Evolutionary conservation across 2,888 invertebrate genomes (phyloP).

Genomic region (Drosophila nigricruria): DNA sequence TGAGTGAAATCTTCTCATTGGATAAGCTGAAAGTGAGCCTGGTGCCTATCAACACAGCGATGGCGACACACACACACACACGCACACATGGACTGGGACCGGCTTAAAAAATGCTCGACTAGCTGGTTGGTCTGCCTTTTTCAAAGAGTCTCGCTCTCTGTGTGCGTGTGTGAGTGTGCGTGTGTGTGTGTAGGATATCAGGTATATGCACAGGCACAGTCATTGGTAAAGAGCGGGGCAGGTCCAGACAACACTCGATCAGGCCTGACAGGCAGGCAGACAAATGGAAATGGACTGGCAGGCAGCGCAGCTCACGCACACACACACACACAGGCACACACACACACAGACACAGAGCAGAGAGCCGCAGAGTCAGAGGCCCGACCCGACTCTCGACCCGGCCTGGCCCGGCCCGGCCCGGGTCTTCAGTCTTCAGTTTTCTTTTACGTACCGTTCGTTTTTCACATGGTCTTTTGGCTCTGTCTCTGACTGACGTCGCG

Average conservation of each 20-base stretch:
- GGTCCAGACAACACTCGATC: slow-evolving; percentile 47
- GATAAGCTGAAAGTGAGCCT: slow-evolving; percentile 41
- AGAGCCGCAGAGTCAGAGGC: slow-evolving; percentile 27
- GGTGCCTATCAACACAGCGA: slow-evolving; percentile 41
- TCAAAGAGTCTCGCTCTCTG: slow-evolving; percentile 11
- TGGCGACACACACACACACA: slow-evolving; percentile 46
- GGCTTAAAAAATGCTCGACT: slow-evolving; percentile 46
- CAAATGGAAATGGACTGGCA: slow-evolving; percentile 47
- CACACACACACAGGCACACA: slow-evolving; percentile 17
- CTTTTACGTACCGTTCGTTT: slow-evolving; percentile 63
- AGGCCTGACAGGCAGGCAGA: slow-evolving; percentile 54
- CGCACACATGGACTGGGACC: slow-evolving; percentile 31
- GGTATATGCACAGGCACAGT: slow-evolving; percentile 37
- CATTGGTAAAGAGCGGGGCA: slow-evolving; percentile 44
- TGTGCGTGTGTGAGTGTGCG: slow-evolving; percentile 19
- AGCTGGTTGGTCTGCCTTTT: slow-evolving; percentile 63
- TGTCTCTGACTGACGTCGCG: slow-evolving; percentile 46
- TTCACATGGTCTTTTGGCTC: slow-evolving; percentile 56
- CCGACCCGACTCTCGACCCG: slow-evolving; percentile 31
- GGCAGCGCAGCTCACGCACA: slow-evolving; percentile 44
- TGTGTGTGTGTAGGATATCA: slow-evolving; percentile 35
- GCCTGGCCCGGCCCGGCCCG: slow-evolving; percentile 13
- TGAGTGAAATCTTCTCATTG: slow-evolving; percentile 67
- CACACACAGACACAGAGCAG: slow-evolving; percentile 3
- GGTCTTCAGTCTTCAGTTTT: slow-evolving; percentile 52